phyloP scores from a whole-genome alignment of 2,888 invertebrate genomes.

The Sclerodermus sp. region DNA sequence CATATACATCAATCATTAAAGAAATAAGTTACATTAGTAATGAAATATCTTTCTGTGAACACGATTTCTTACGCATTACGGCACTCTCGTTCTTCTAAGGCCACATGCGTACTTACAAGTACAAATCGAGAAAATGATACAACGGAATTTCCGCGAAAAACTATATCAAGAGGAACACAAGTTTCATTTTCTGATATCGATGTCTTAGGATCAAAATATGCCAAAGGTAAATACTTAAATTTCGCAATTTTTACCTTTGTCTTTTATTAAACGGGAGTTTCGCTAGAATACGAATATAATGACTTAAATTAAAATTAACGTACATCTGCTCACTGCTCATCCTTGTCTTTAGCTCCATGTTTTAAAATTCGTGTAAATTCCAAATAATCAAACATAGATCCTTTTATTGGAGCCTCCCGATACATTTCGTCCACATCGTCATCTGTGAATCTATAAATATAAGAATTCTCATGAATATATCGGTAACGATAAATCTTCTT shows the following conservation, averaged over 20 bases:
- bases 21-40: neutral
- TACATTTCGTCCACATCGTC: slow-evolving; percentile 99
- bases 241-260: no score
- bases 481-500: no score
- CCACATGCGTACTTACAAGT: no score
- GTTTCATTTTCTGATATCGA: neutral
- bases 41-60: neutral
- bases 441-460: slow-evolving; percentile 69
- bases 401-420: slow-evolving; percentile 96
- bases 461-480: slow-evolving; percentile 5
- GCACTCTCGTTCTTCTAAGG: no score
- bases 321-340: slow-evolving; percentile 71
- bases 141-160: neutral
- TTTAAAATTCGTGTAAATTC: slow-evolving; percentile 99
- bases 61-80: no score
- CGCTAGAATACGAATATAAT: neutral
- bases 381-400: slow-evolving; percentile 92
- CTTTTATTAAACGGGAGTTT: neutral
- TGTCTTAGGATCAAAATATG: neutral
- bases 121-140: no score
- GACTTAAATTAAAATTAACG: slow-evolving; percentile 1
- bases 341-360: slow-evolving; percentile 98
- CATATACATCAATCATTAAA: neutral
- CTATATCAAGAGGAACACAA: neutral
- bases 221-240: no score